Percentiles rank a stretch among this genome's conserved stretches.
phyloP scores from a whole-genome alignment of 2,888 invertebrate genomes.

The Argyra leucocephala region DNA sequence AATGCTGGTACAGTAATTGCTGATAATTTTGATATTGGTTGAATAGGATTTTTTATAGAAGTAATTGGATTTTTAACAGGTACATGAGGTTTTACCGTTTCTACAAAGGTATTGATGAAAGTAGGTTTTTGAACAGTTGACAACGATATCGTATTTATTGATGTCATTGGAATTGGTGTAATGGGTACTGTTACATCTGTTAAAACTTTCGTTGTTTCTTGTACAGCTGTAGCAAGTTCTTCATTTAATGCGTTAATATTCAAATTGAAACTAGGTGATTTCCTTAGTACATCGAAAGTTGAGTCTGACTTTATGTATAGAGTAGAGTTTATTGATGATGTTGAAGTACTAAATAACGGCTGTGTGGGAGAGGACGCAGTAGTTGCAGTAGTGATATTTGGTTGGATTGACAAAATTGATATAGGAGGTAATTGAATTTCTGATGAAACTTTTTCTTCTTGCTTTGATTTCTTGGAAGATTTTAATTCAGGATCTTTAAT shows the following conservation, averaged over 20 bases:
- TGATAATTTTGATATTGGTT: constrained; percentile 17
- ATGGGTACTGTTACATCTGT: constrained; percentile 32
- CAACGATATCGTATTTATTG: constrained; percentile 7
- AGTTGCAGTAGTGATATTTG: constrained; percentile 12
- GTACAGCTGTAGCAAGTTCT: constrained; percentile 38
- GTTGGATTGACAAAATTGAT: neutral
- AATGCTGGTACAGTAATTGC: constrained; percentile 10
- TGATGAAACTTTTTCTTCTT: constrained; percentile 10
- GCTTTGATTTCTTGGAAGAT: constrained; percentile 12
- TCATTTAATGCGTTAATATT: constrained; percentile 39
- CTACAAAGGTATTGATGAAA: constrained; percentile 16
- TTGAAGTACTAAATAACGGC: constrained; percentile 10
- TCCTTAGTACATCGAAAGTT: constrained; percentile 44
- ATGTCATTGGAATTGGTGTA: constrained; percentile 21
- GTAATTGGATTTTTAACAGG: neutral
- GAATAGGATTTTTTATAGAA: neutral
- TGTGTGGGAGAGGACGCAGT: constrained; percentile 17
- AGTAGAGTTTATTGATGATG: neutral
- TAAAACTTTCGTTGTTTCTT: constrained; percentile 36
- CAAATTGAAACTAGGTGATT: constrained; percentile 42
- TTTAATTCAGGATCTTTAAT: constrained; percentile 11
- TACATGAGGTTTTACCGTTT: constrained; percentile 15
- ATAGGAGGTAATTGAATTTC: neutral
- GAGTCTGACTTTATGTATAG: constrained; percentile 29
- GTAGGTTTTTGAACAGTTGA: constrained; percentile 8